Evolutionary conservation across 92 coral and sea anemone genomes (phyloP).

Genomic region (Zoanthus gigantus): DNA sequence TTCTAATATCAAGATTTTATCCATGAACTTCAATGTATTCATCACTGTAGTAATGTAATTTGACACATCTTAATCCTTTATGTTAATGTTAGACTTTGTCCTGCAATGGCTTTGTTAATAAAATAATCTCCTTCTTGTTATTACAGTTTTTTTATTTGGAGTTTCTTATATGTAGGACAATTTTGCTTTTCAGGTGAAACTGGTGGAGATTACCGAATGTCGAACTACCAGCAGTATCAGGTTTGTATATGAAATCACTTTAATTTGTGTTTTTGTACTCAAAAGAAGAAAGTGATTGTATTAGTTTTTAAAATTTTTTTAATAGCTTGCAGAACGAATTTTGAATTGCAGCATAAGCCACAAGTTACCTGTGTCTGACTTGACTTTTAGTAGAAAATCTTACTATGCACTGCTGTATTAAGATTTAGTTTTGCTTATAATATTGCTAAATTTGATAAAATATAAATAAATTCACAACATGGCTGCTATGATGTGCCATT

Average conservation of each 20-base stretch:
- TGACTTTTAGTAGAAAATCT: too few relatives aligned
- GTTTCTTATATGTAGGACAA: not conserved
- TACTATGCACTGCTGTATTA: too few relatives aligned
- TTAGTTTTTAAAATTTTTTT: not conserved
- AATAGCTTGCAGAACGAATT: too few relatives aligned
- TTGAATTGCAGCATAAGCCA: too few relatives aligned
- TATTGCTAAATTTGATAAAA: too few relatives aligned
- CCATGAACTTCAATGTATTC: too few relatives aligned
- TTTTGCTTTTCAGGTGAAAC: slow-evolving; percentile 29
- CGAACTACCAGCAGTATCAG: slow-evolving; percentile 29
- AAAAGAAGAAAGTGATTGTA: not conserved
- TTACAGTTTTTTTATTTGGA: not conserved
- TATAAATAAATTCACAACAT: too few relatives aligned
- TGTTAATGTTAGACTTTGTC: not conserved
- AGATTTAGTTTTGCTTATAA: too few relatives aligned
- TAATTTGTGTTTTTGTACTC: not conserved
- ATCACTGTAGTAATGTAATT: not conserved
- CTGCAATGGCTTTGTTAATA: not conserved
- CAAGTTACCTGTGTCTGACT: too few relatives aligned
- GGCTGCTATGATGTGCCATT: too few relatives aligned
- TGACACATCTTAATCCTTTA: not conserved
- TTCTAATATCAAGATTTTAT: too few relatives aligned
- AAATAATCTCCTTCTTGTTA: too few relatives aligned
- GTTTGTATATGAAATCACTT: not conserved
- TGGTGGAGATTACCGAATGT: slow-evolving; percentile 26